phyloP scores from a whole-genome alignment of 2,797 vertebrate genomes.

The Amphiprion clarkii region DNA sequence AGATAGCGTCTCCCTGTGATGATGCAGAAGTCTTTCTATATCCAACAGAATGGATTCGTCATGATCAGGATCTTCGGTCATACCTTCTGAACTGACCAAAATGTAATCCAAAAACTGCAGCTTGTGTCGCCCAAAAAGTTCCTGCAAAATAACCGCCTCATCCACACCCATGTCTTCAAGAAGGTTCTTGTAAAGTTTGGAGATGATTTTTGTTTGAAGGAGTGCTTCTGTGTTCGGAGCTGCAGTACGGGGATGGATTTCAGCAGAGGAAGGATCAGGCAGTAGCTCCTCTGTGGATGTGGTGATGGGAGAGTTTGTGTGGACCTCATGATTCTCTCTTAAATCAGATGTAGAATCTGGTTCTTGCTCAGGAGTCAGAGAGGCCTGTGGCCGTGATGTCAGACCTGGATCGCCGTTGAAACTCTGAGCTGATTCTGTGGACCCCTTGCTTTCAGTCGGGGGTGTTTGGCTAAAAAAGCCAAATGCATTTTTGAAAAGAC shows the following conservation, averaged over 20 bases:
- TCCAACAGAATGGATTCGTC: slow-evolving; percentile 76
- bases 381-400: neutral
- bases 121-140: slow-evolving; percentile 77
- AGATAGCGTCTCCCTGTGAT: slow-evolving; percentile 65
- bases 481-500: slow-evolving; percentile 57
- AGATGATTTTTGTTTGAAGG: slow-evolving; percentile 33
- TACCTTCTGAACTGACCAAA: slow-evolving; percentile 52
- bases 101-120: slow-evolving; percentile 81
- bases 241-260: slow-evolving; percentile 14
- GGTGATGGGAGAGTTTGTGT: neutral
- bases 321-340: slow-evolving; percentile 15
- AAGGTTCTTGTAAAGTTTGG: slow-evolving; percentile 70
- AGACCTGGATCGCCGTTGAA: slow-evolving; percentile 16
- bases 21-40: slow-evolving; percentile 74
- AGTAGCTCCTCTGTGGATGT: slow-evolving; percentile 23
- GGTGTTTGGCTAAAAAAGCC: slow-evolving; percentile 49
- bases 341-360: slow-evolving; percentile 5
- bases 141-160: slow-evolving; percentile 54
- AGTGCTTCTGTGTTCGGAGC: slow-evolving; percentile 15
- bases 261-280: neutral
- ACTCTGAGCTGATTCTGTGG: slow-evolving; percentile 12
- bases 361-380: slow-evolving; percentile 39
- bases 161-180: slow-evolving; percentile 60
- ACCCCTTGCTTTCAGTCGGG: neutral
- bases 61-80: slow-evolving; percentile 42